Base-by-base conservation (phyloP, 2,888 invertebrate species). In the Trichogramma dendrolimi region DNA sequence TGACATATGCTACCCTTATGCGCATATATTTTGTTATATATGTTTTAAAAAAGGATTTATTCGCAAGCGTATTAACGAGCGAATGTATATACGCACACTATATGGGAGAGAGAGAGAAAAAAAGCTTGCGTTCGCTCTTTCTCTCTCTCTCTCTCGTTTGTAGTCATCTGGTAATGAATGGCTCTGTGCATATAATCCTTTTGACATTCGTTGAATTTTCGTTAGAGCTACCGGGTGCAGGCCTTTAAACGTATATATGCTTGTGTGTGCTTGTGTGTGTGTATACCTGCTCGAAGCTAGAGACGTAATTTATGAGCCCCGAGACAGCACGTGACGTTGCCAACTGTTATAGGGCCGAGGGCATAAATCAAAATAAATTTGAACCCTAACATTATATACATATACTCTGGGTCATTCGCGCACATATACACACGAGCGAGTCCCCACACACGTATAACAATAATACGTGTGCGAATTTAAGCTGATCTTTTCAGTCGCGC, bases 311-410 rank as follows among this genome's bases (percentile, higher is more conserved):
- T 62, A 65, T 43, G 60, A 60, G 38, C 56, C 50, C 4, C 43
- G 10, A 61, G 55, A 58, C 57, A 61, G 55, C 47, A 48, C 5
- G 46, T 61, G 61, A 61, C 63, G 50, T 63, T 40, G 55, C 61
- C 64, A 61, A 61, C 58, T 58, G 58, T 53, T 64, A 61, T 60
- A 64, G 61, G 8, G 58, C 10, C 44, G 50, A 41, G 49, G n/a
- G 55, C n/a, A 62, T 64, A 61, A 61, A 63, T 61, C 57, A 61
- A 60, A 63, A 63, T 63, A 60, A 58, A 61, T 61, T 57, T 56
- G 40, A 51, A 46, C 53, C 5, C 41, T 42, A 6, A 3, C 38
- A 7, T 7, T 5, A 39, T 6, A 48, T 49, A 27, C 27, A 27
- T 27, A 27, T 27, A 27, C 27, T 27, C 27, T 27, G 27, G 27